These are phyloP conservation scores for Cotesia chilonis DNA, from an alignment of 1,140 invertebrate species.

Conservation along the genomic window DNA sequence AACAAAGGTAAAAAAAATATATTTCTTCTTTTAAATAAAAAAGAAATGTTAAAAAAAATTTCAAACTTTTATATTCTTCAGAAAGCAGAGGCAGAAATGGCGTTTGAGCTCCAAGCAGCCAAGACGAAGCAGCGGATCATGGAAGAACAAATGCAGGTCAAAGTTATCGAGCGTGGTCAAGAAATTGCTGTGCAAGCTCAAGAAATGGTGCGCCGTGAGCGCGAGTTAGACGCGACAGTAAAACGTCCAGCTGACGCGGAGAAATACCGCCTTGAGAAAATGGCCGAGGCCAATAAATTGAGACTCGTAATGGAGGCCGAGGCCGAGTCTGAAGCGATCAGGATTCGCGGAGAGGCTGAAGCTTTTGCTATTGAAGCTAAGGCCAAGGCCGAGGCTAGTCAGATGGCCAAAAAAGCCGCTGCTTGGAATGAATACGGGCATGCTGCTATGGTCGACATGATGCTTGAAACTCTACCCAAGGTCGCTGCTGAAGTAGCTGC, in stretches of 20 bases:
- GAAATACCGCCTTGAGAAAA: constrained; percentile 90
- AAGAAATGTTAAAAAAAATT: constrained; percentile 29
- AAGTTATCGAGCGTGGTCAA: constrained; percentile 91
- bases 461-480: constrained; percentile 94
- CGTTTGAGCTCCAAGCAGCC: constrained; percentile 92
- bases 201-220: constrained; percentile 84
- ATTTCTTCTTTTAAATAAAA: constrained; percentile 27
- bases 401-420: constrained; percentile 96
- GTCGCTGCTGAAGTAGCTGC: constrained; percentile 96
- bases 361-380: constrained; percentile 93
- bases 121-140: constrained; percentile 96
- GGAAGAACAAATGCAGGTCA: constrained; percentile 96
- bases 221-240: constrained; percentile 90
- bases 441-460: constrained; percentile 97
- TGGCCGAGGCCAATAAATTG: constrained; percentile 90
- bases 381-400: constrained; percentile 94
- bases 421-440: constrained; percentile 96
- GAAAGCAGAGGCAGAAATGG: constrained; percentile 94
- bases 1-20: constrained; percentile 74
- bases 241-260: constrained; percentile 93
- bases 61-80: constrained; percentile 42
- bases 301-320: constrained; percentile 90
- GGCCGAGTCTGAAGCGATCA: constrained; percentile 91
- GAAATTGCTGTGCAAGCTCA: constrained; percentile 92
- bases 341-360: constrained; percentile 84